Conservation (phyloP, 2,888 invertebrate species). For the Hipparchia semele region DNA sequence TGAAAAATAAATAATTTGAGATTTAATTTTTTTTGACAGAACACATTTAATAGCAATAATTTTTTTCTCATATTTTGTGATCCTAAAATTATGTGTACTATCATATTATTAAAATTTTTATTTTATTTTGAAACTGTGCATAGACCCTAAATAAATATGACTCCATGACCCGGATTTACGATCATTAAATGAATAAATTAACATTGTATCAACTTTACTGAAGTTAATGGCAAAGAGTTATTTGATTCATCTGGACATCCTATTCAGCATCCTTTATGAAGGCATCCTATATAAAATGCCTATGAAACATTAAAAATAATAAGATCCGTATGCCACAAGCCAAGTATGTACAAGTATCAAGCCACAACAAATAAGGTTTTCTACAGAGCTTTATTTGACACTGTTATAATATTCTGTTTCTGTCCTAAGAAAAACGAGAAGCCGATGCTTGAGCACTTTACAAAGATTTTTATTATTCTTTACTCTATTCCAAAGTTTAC, state of each 20-base stretch:
- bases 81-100: no score
- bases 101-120: no score
- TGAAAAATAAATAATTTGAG: no score
- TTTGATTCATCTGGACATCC: slow-evolving; percentile 34
- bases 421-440: no score
- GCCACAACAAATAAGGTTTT: not conserved
- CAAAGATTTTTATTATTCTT: no score
- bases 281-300: not conserved
- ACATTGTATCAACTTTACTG: slow-evolving; percentile 11
- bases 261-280: slow-evolving; percentile 31
- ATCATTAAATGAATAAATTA: slow-evolving; percentile 25
- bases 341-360: not conserved
- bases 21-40: no score
- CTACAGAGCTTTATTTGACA: no score
- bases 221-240: slow-evolving; percentile 28
- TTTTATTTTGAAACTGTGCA: not conserved
- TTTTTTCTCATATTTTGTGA: no score
- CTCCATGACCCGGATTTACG: slow-evolving; percentile 23
- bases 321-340: not conserved
- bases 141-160: slow-evolving; percentile 14
- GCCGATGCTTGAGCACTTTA: no score
- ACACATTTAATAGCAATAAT: no score
- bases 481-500: no score
- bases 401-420: no score
- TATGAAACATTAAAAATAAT: slow-evolving; percentile 3